These are phyloP conservation scores for Eueremaeus valkanovi DNA, from an alignment of 2,888 invertebrate species.

Conservation along the genomic window DNA sequence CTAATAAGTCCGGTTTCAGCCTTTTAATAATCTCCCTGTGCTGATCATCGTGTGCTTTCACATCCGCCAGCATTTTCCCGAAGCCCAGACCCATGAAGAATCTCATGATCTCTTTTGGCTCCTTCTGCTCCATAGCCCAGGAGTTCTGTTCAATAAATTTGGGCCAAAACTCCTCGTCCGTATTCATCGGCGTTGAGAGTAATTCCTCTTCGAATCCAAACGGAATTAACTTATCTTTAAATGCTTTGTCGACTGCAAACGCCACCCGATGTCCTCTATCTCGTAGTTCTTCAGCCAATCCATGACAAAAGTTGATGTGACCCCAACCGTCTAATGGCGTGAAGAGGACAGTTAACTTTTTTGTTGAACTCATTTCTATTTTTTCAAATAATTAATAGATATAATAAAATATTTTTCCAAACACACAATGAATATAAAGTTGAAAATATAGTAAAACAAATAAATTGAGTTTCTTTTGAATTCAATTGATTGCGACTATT, in stretches of 20 bases:
- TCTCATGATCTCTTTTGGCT: not conserved
- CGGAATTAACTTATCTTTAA: not conserved
- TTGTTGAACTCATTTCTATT: not conserved
- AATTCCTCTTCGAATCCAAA: constrained; percentile 22
- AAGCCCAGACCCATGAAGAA: not conserved
- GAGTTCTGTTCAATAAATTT: not conserved
- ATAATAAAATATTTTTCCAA: too few relatives aligned
- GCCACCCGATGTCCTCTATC: constrained; percentile 16
- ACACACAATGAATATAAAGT: too few relatives aligned
- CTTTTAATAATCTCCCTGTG: not conserved
- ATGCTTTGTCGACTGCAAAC: constrained; percentile 10
- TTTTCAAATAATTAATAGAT: too few relatives aligned
- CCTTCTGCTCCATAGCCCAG: not conserved
- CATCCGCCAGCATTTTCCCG: not conserved
- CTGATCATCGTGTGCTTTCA: not conserved
- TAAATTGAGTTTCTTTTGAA: too few relatives aligned
- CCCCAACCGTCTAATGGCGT: constrained; percentile 19
- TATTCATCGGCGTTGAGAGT: not conserved
- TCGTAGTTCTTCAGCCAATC: constrained; percentile 7
- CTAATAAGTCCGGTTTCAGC: constrained; percentile 31
- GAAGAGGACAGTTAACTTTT: constrained; percentile 19
- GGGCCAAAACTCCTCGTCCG: not conserved
- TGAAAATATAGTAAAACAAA: too few relatives aligned
- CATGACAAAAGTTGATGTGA: constrained; percentile 27
- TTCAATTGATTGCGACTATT: too few relatives aligned